phyloP scores from a whole-genome alignment of 1,140 invertebrate species.

The Cotesia glomerata region DNA sequence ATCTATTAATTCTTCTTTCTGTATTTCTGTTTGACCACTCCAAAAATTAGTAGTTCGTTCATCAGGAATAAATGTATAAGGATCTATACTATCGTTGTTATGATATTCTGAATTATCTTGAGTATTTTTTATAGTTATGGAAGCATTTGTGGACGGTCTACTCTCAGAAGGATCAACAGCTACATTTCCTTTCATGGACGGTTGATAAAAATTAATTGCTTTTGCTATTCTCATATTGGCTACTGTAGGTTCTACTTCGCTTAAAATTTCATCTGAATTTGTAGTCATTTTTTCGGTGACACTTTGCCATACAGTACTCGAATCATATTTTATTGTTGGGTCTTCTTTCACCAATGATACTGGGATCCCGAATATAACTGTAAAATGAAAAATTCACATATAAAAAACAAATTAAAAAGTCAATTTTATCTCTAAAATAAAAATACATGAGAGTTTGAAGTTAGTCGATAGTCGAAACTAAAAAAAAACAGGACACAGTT shows the following conservation, averaged over 20 bases:
- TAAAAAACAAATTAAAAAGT: not conserved
- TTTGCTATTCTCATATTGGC: conserved; percentile 47
- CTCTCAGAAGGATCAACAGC: conserved; percentile 3
- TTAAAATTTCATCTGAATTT: not conserved
- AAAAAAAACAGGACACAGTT: no score
- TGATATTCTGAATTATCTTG: not conserved
- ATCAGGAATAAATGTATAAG: not conserved
- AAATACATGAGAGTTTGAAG: no score
- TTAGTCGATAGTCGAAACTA: not conserved
- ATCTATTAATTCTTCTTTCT: not conserved
- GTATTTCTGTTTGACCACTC: not conserved
- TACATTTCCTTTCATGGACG: conserved; percentile 25
- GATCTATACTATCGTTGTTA: not conserved
- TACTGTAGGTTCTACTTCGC: conserved; percentile 12
- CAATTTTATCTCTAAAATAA: no score
- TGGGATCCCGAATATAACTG: conserved; percentile 46
- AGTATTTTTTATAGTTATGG: conserved; percentile 5
- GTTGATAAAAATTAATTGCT: conserved; percentile 44
- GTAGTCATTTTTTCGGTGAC: conserved; percentile 3
- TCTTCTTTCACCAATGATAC: conserved; percentile 46
- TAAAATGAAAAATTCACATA: conserved; percentile 13
- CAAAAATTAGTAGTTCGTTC: not conserved
- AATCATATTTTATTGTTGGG: conserved; percentile 29
- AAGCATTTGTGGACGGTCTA: conserved; percentile 25
- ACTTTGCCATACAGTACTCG: conserved; percentile 11